Evolutionary conservation across 2,888 invertebrate genomes (phyloP), one percentile per base, ranked within the genome.

Genomic region (Drosophila cyrtoloma): DNA sequence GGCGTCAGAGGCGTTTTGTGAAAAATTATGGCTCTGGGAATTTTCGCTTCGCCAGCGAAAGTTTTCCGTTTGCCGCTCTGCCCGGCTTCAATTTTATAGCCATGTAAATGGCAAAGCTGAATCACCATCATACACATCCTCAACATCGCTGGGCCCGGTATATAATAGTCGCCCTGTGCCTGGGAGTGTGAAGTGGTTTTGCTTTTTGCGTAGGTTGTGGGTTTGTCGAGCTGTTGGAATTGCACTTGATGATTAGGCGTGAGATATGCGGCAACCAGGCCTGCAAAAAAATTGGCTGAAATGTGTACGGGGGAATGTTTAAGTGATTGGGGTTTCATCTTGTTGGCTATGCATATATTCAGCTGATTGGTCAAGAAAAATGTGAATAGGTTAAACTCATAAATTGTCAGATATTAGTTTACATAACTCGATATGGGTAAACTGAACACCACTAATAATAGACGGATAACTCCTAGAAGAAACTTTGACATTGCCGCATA

Each of bases 1-100:
- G 86, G 88, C 82, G 86, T 87, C 75, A 83, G 85, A 76, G 84
- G 81, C 79, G 82, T 80, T 79, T 79, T 55, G 70, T 68, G 79
- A 79, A 81, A 87, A 83, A 86, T 86, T 81, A 87, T 86, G 85
- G 85, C 85, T 81, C 66, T 85, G 85, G 85, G 85, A 87, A 85
- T 83, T 71, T 82, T 75, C 67, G 75, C 74, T 65, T 61, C 39
- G 71, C 57, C 71, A 85, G 84, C 82, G 84, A 84, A 84, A 86
- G 86, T 84, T 79, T 78, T 42, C 57, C 62, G 65, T 35, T 56
- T 32, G 19, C 16, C 56, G 14, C 22, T 26, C 47, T 22, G 65
- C 37, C 58, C 58, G 75, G 71, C 83, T 72, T 76, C 72, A 83
- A 82, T 79, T 86, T 86, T 84, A 86, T 86, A 83, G 62, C 72